Percentiles rank a stretch among this genome's conserved stretches.
Evolutionary conservation across 2,888 invertebrate species (phyloP).

Genomic region (Drosophila paranaensis): DNA sequence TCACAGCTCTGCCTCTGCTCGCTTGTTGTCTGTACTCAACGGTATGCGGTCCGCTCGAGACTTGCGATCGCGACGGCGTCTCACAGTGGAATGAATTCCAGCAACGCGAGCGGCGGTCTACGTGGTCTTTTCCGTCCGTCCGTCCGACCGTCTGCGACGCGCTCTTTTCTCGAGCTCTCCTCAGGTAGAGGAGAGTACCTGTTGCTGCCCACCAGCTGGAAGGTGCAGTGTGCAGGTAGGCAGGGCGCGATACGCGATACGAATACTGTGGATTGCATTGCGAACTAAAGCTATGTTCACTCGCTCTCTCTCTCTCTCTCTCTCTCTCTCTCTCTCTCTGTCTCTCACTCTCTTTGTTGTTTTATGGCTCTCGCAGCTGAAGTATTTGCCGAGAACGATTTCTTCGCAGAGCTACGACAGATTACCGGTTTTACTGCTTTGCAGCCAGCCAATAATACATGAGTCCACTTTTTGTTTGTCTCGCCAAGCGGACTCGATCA

Average conservation of each 20-base stretch:
- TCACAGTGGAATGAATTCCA: slow-evolving; percentile 75
- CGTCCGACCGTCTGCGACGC: slow-evolving; percentile 8
- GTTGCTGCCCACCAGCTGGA: slow-evolving; percentile 53
- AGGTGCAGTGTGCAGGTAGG: slow-evolving; percentile 33
- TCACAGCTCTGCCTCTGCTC: slow-evolving; percentile 20
- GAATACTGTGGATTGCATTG: slow-evolving; percentile 46
- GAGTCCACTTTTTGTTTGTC: slow-evolving; percentile 35
- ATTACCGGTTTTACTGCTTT: slow-evolving; percentile 64
- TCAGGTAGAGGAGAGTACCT: slow-evolving; percentile 50
- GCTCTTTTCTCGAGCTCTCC: slow-evolving; percentile 19
- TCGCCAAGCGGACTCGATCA: slow-evolving; percentile 41
- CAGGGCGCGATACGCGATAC: slow-evolving; percentile 15
- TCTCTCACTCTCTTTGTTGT: background rate
- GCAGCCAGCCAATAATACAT: slow-evolving; percentile 23
- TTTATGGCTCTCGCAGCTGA: slow-evolving; percentile 10
- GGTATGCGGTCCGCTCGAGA: slow-evolving; percentile 52
- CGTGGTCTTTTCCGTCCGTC: slow-evolving; percentile 51
- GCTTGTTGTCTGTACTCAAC: slow-evolving; percentile 17
- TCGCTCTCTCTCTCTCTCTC: background rate
- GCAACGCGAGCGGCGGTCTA: slow-evolving; percentile 58
- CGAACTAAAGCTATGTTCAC: slow-evolving; percentile 9
- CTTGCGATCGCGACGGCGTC: slow-evolving; percentile 79
- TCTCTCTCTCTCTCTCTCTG: background rate
- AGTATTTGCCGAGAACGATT: slow-evolving; percentile 19
- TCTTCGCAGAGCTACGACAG: slow-evolving; percentile 37